Evolutionary conservation across 2,113 vertebrate species (phyloP).

Genomic region (Protobothrops flavoviridis): DNA sequence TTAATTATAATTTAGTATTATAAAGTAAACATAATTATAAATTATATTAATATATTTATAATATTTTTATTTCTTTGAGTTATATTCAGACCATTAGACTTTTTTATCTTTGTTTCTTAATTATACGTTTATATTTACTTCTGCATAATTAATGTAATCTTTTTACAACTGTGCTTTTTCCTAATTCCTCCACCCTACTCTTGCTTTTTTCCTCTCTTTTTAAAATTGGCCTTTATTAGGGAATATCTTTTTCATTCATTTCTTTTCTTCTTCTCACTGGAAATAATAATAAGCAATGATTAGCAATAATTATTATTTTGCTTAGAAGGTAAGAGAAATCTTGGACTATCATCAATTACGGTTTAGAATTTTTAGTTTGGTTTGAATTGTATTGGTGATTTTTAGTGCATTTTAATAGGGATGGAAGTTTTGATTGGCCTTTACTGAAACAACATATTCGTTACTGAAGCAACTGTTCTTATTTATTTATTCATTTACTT

Average conservation of each 20-base stretch:
- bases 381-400: background rate
- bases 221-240: background rate
- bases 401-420: background rate
- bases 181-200: background rate
- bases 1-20: background rate
- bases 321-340: background rate
- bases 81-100: background rate
- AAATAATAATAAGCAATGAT: background rate
- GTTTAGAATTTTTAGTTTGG: background rate
- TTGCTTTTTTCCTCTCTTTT: background rate
- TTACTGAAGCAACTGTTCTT: background rate
- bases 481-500: no score
- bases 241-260: background rate
- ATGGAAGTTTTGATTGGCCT: background rate
- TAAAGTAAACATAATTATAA: background rate
- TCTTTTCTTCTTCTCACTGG: background rate
- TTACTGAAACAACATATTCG: background rate
- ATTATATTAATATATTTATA: background rate
- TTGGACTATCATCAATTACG: background rate
- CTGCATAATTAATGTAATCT: background rate
- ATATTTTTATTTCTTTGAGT: background rate
- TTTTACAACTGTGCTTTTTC: background rate
- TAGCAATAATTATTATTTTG: background rate
- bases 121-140: background rate
- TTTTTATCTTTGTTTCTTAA: background rate